Percentiles rank a stretch among this genome's conserved stretches.
phyloP scores from a whole-genome alignment of 2,888 invertebrate species.

The Melinopterus prodromus region DNA sequence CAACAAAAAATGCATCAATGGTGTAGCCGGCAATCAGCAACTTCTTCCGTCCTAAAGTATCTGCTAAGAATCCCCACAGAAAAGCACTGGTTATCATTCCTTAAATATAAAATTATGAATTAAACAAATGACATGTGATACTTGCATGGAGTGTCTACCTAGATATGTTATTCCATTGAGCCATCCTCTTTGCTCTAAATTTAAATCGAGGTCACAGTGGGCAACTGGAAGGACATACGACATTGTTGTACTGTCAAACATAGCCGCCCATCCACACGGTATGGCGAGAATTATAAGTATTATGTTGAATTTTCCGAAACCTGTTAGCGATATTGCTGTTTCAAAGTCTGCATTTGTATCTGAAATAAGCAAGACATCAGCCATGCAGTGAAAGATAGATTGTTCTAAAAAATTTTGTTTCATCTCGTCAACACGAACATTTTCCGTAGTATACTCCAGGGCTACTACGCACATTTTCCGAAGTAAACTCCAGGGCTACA shows the following conservation, averaged over 20 bases:
- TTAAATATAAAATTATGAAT: slow-evolving; percentile 49
- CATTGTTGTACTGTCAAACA: slow-evolving; percentile 76
- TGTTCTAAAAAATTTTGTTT: not conserved
- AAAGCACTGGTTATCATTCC: slow-evolving; percentile 81
- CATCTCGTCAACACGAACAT: too few relatives aligned
- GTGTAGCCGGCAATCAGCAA: slow-evolving; percentile 74
- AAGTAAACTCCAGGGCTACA: too few relatives aligned
- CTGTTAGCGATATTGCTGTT: slow-evolving; percentile 72
- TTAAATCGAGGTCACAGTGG: slow-evolving; percentile 76
- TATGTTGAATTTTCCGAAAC: slow-evolving; percentile 76
- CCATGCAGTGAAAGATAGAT: not conserved
- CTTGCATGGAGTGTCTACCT: slow-evolving; percentile 60
- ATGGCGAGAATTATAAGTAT: slow-evolving; percentile 66
- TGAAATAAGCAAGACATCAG: not conserved
- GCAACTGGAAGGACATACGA: slow-evolving; percentile 79
- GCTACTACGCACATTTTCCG: too few relatives aligned
- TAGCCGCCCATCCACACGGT: slow-evolving; percentile 72
- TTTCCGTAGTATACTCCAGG: too few relatives aligned
- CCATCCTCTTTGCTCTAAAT: slow-evolving; percentile 74
- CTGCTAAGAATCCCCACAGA: slow-evolving; percentile 81
- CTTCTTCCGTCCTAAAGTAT: slow-evolving; percentile 74
- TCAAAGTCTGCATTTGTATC: slow-evolving; percentile 68
- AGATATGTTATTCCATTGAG: slow-evolving; percentile 76
- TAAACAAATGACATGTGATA: not conserved
- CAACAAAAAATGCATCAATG: slow-evolving; percentile 69